Percentiles rank a stretch among this genome's conserved stretches.
These are phyloP conservation scores for Onthophagus sagittarius DNA, from an alignment of 2,888 invertebrate species.

Conservation along the genomic window DNA sequence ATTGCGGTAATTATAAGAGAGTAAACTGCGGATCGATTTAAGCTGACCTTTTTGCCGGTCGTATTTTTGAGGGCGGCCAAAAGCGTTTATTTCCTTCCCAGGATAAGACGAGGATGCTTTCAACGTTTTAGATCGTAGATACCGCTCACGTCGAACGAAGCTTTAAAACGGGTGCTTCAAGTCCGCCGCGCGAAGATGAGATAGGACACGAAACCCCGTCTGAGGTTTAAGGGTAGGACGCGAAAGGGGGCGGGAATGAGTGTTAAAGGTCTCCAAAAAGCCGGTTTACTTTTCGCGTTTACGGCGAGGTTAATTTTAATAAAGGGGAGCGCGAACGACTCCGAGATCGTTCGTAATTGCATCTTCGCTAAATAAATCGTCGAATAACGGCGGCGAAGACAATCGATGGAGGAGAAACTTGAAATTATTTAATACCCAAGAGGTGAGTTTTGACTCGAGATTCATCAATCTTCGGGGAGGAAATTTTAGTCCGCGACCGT, in stretches of 20 bases:
- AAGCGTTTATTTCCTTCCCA: background rate
- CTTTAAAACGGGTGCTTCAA: background rate
- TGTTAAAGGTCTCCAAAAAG: background rate
- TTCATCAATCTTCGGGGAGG: background rate
- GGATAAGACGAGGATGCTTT: constrained; percentile 4
- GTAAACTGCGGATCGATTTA: background rate
- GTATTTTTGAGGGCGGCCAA: background rate
- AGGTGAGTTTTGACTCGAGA: background rate
- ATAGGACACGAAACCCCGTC: constrained; percentile 6
- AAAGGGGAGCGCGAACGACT: background rate
- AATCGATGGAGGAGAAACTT: background rate
- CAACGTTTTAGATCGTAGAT: constrained; percentile 12
- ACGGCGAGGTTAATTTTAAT: constrained; percentile 1
- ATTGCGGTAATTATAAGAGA: background rate
- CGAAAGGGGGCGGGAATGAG: background rate
- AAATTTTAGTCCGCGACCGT: background rate
- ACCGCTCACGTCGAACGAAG: constrained; percentile 4
- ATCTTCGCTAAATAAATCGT: background rate
- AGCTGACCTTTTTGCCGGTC: background rate
- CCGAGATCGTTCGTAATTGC: constrained; percentile 1
- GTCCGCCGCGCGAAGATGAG: background rate
- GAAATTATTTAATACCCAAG: background rate
- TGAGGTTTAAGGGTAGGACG: background rate
- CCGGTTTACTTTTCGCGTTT: constrained; percentile 6
- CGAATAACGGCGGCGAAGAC: background rate